Conservation (phyloP, 2,888 invertebrate genomes). For the Salpingus planirostris region DNA sequence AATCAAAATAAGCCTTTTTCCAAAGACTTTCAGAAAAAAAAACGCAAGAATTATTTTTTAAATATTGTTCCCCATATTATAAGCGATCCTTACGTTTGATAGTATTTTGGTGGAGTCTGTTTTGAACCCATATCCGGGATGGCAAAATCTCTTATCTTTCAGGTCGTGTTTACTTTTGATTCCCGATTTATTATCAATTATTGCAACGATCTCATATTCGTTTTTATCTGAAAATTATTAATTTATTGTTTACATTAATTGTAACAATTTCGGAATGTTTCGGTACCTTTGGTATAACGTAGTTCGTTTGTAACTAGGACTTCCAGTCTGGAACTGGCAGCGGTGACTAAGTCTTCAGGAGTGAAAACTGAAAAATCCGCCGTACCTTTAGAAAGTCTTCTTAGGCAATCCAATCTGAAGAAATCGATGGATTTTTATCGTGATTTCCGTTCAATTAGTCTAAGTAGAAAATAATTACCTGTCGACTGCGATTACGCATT, state of each 20-base stretch:
- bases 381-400: conserved; percentile 63
- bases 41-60: no score
- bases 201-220: conserved; percentile 56
- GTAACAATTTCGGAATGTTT: not conserved
- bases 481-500: conserved; percentile 64
- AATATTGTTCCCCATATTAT: no score
- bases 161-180: conserved; percentile 56
- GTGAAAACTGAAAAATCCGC: conserved; percentile 80
- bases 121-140: conserved; percentile 67
- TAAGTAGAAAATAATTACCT: conserved; percentile 42
- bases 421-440: not conserved
- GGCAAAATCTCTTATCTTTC: conserved; percentile 65
- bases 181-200: conserved; percentile 52
- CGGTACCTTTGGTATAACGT: conserved; percentile 46
- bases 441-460: not conserved
- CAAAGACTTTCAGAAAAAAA: no score
- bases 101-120: conserved; percentile 70
- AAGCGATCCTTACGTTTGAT: conserved; percentile 55
- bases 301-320: conserved; percentile 64
- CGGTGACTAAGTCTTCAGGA: conserved; percentile 75
- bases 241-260: not conserved
- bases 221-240: conserved; percentile 37
- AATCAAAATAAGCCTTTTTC: no score
- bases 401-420: conserved; percentile 67
- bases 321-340: conserved; percentile 57